A percentile compares a stretch with the other conserved stretches of the same genome.
These are phyloP conservation scores for Potamarius usumacintae DNA, from an alignment of 2,113 vertebrate genomes.

Conservation along the genomic window DNA sequence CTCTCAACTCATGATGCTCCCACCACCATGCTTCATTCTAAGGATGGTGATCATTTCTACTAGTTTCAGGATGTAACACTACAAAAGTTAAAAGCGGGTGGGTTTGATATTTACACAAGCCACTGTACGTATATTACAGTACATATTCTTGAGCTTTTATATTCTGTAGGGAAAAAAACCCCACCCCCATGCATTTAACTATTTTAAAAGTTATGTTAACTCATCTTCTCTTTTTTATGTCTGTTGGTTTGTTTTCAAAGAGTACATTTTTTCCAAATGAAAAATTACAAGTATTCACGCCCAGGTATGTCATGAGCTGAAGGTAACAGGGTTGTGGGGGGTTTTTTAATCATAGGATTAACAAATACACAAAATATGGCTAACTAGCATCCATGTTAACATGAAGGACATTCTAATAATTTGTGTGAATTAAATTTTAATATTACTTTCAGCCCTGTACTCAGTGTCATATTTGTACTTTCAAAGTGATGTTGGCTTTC, in stretches of 20 bases:
- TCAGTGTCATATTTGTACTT: not conserved
- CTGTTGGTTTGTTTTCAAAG: no score
- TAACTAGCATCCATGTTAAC: not conserved
- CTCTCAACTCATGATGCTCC: not conserved
- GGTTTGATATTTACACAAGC: not conserved
- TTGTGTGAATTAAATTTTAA: not conserved
- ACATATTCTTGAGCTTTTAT: no score
- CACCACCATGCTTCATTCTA: not conserved
- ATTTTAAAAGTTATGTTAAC: no score
- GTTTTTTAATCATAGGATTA: not conserved
- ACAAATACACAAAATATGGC: not conserved
- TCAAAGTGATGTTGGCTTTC: not conserved
- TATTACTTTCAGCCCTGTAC: not conserved
- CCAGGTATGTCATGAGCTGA: no score
- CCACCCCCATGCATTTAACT: no score
- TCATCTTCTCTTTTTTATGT: no score
- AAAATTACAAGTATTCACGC: no score
- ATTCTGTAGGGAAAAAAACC: no score
- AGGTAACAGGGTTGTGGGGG: no score
- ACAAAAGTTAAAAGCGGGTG: not conserved
- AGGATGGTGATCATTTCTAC: not conserved
- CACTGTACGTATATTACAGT: not conserved
- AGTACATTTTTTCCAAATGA: no score
- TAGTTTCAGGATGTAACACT: not conserved
- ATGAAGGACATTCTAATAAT: not conserved